Evolutionary conservation across 2,888 invertebrate species (phyloP), one percentile per base, ranked within the genome.

Genomic region (Pocota personata): DNA sequence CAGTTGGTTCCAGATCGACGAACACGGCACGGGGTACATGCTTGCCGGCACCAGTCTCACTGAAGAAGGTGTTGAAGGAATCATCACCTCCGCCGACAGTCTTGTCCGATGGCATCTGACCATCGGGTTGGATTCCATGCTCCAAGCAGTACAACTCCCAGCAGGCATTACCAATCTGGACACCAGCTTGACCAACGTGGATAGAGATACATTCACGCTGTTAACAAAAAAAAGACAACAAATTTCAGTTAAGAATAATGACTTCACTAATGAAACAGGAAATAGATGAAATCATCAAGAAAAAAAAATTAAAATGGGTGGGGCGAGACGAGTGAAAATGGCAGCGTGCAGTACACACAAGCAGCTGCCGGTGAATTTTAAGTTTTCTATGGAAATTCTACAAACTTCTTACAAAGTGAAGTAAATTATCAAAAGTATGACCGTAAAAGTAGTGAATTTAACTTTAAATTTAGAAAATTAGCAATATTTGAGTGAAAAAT

Each of bases 1-100:
- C 98, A 88, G 98, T 98, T 84, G 98, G 98, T 93, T 98, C 98
- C 92, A 99, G 94, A 93, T 99, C 98, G 12, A 98, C 98, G 91
- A 98, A 98, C 76, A 98, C 97, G 48, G 97, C 98, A 89, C 98
- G 94, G 62, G 98, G 98, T 10, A 98, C 98, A 92, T 99, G 98
- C 91, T 98, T 98, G 90, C 98, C 98, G 50, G 97, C 96, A 69
- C 97, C 97, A 78, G 98, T 98, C 93, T 98, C 98, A 90, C 96
- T 96, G 95, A 97, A 97, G 95, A 97, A 97, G 75, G 97, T 98
- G 94, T 98, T 98, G 94, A 98, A 98, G 82, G 97, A 97, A 93
- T 98, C 98, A 91, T 98, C 98, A 78, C 97, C 97, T 88, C 97
- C 97, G 64, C 97, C 97, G 88, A 97, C 95, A 91, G 97, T 96